Conservation (phyloP, 2,888 invertebrate genomes). For the Trachelus stipa region DNA sequence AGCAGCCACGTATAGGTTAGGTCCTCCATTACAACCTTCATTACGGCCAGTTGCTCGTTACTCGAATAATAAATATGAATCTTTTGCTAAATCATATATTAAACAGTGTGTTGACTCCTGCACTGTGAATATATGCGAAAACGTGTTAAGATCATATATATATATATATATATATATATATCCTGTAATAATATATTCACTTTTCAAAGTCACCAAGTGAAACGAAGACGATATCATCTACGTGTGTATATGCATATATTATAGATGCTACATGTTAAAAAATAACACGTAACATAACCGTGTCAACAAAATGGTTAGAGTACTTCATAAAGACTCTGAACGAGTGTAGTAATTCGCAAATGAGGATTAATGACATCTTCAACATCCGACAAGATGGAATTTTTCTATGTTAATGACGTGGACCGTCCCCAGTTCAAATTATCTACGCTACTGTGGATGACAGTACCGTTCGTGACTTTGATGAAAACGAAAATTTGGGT, state of each 20-base stretch:
- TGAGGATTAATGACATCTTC: background rate
- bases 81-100: background rate
- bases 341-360: background rate
- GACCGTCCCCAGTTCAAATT: background rate
- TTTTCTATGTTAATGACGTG: background rate
- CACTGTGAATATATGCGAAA: background rate
- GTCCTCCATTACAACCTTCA: background rate
- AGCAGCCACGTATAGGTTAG: too few species aligned
- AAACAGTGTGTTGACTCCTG: background rate
- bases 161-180: background rate
- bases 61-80: background rate
- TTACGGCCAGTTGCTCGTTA: background rate
- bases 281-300: background rate
- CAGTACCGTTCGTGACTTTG: background rate
- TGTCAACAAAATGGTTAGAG: background rate
- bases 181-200: background rate
- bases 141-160: background rate
- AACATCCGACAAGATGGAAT: background rate
- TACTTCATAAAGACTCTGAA: background rate
- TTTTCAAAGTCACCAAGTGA: background rate
- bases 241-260: background rate
- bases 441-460: background rate
- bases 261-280: background rate
- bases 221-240: background rate
- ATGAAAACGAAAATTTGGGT: background rate